Conservation (phyloP, 2,113 vertebrate genomes). For the Zapornia atra region DNA sequence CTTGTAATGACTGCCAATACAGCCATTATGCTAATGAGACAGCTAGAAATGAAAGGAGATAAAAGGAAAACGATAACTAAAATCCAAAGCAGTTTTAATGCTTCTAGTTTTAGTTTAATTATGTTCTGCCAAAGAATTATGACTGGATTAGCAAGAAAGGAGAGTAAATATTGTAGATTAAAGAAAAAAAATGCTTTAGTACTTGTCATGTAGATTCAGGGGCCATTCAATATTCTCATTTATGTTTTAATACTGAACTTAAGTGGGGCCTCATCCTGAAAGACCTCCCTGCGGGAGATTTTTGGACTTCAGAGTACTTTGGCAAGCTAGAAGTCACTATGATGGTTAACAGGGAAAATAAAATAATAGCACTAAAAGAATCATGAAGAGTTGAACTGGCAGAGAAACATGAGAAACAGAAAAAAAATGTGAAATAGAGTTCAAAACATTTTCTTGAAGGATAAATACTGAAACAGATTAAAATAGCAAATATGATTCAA, state of each 20-base stretch:
- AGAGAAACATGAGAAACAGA: background rate
- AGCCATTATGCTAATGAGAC: conserved; percentile 55
- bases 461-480: background rate
- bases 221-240: background rate
- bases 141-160: background rate
- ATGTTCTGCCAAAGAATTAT: conserved; percentile 11
- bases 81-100: conserved; percentile 2
- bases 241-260: background rate
- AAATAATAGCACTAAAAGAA: background rate
- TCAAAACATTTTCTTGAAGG: background rate
- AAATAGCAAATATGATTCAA: background rate
- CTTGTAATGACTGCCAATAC: conserved; percentile 46
- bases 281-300: background rate
- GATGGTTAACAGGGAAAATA: background rate
- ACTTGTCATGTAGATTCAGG: background rate
- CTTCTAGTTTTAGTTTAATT: conserved; percentile 38
- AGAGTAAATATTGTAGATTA: conserved; percentile 1
- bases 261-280: background rate
- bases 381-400: background rate
- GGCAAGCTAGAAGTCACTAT: background rate
- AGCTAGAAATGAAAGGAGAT: conserved; percentile 41
- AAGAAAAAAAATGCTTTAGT: background rate
- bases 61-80: background rate
- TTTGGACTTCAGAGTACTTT: background rate
- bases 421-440: background rate